These are phyloP conservation scores for Sebastes itinus DNA, from an alignment of 2,797 vertebrate genomes.

Conservation along the genomic window DNA sequence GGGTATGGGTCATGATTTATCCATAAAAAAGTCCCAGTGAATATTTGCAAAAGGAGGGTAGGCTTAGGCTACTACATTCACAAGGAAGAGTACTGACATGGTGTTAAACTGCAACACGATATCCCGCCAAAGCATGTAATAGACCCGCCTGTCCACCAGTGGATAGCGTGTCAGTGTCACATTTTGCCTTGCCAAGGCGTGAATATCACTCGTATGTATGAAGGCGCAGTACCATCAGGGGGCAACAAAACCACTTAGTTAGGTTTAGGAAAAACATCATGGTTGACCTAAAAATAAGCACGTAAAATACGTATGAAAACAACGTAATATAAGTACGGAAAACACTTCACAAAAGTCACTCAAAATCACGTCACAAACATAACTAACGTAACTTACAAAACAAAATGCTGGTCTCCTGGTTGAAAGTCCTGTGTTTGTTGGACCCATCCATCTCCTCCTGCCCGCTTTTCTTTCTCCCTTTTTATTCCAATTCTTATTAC, in stretches of 20 bases:
- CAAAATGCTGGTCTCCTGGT: neutral
- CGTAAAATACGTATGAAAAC: neutral
- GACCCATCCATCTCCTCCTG: neutral
- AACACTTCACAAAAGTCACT: too few species aligned
- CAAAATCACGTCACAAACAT: too few species aligned
- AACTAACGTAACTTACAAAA: neutral
- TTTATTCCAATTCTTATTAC: neutral
- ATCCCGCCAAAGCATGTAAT: neutral
- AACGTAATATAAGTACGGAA: too few species aligned
- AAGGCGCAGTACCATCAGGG: neutral
- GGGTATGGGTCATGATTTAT: neutral
- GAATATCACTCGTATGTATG: neutral
- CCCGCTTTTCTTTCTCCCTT: neutral
- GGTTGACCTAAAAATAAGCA: neutral
- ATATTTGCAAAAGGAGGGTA: slow-evolving; percentile 6
- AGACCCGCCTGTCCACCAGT: neutral
- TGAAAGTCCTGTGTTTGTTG: neutral
- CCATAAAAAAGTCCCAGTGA: neutral
- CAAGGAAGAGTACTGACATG: neutral
- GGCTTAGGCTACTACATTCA: neutral
- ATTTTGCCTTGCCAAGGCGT: neutral
- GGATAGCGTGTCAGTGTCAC: neutral
- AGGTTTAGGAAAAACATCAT: neutral
- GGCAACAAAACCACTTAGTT: neutral
- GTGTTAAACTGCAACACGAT: neutral